Evolutionary conservation across 2,113 vertebrate genomes (phyloP), one percentile per base, ranked within the genome.

Genomic region (Oreochromis tanganicae): DNA sequence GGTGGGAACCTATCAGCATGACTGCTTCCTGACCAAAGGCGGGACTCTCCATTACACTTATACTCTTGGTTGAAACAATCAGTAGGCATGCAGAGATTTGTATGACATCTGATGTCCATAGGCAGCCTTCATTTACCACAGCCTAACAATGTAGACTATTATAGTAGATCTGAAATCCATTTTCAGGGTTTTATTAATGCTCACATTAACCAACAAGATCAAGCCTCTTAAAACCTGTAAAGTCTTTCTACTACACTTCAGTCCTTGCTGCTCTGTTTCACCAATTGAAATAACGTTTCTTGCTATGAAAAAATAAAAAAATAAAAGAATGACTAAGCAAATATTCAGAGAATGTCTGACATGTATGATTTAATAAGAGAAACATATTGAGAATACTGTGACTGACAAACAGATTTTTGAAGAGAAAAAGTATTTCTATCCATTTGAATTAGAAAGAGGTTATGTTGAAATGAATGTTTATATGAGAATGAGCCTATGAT

Each of bases 31-130:
- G 68, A 7, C 84, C 27, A 52, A 89, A 81, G 90, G 88, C 1
- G 90, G 90, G n/a, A 81, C 17, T 21, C 68, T 93, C 66, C 50
- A 82, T 56, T 93, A 88, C 32, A 16, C 87, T 68, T 93, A 92
- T 43, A 84, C 80, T 6, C 87, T 79, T 73, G 68, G 54, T 12
- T 36, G 34, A 54, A 54, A 10, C 19, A n/a, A 5, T 54, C 34
- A 36, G 34, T 36, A 36, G 34, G 3, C 38, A 54, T 54, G 19
- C n/a, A n/a, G 8, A 54, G 9, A 54, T 54, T 54, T n/a, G n/a
- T n/a, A 59, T 17, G 24, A 57, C 19, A 3, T 56, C n/a, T 56
- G 48, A 57, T 11, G 11, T 27, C n/a, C 24, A 9, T 17, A 52
- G 7, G 17, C 50, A 52, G 16, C 48, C 16, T 50, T 50, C 17